Conservation (phyloP, 2,888 invertebrate species). For the Lypha dubia region DNA sequence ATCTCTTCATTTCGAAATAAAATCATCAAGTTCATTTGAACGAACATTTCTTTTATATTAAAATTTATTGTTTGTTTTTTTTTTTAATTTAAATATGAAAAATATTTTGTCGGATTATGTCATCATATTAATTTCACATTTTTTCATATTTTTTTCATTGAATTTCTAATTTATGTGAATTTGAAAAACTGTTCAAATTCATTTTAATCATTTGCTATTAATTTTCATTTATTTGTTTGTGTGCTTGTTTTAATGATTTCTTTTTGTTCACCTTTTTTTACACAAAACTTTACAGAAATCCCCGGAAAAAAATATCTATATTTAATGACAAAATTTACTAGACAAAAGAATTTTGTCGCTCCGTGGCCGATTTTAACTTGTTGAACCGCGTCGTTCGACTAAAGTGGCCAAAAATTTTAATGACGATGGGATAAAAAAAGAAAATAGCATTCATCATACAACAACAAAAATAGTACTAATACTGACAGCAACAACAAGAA, state of each 20-base stretch:
- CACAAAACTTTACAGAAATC: conserved; percentile 10
- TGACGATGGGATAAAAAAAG: conserved; percentile 41
- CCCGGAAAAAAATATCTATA: neutral
- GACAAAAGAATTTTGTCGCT: conserved; percentile 3
- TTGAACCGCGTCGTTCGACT: conserved; percentile 81
- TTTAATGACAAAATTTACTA: neutral
- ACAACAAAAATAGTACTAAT: conserved; percentile 10
- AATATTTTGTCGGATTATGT: conserved; percentile 10
- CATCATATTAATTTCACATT: conserved; percentile 18
- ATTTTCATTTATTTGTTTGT: conserved; percentile 2
- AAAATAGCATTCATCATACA: neutral
- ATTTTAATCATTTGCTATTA: neutral
- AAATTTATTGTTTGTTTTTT: neutral
- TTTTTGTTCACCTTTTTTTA: conserved; percentile 32
- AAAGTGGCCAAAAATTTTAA: conserved; percentile 61
- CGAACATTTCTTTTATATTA: neutral
- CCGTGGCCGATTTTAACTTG: conserved; percentile 76
- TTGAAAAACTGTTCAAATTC: neutral
- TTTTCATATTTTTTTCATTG: neutral
- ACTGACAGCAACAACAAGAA: neutral
- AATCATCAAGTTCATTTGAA: too few relatives aligned
- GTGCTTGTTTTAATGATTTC: neutral
- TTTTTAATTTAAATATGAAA: neutral
- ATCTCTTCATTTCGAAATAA: too few relatives aligned
- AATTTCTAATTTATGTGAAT: neutral